These are phyloP conservation scores for Wiebesia pumilae DNA, from an alignment of 1,140 invertebrate genomes.

Conservation along the genomic window DNA sequence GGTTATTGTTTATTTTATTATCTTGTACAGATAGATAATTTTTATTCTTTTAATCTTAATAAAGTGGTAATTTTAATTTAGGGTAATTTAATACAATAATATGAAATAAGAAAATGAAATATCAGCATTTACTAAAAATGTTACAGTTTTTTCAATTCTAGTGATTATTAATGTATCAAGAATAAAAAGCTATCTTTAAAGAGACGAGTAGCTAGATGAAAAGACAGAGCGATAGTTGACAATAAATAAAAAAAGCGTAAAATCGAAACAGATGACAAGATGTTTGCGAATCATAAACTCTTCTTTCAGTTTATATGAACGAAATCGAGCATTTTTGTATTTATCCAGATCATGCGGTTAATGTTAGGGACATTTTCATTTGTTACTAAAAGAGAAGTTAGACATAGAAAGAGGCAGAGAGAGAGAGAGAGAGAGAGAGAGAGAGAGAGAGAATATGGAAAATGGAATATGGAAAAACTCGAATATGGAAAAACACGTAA, in stretches of 20 bases:
- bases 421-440: background rate
- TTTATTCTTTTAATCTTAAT: too few relatives aligned
- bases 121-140: too few relatives aligned
- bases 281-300: conserved; percentile 20
- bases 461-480: background rate
- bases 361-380: background rate
- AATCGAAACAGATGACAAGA: background rate
- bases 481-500: too few relatives aligned
- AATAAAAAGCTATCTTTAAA: too few relatives aligned
- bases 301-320: conserved; percentile 28
- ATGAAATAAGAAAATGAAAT: too few relatives aligned
- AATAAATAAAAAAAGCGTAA: background rate
- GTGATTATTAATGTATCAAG: too few relatives aligned
- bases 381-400: background rate
- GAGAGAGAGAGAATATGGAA: conserved; percentile 18
- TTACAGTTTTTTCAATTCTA: too few relatives aligned
- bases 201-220: background rate
- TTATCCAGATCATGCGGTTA: conserved; percentile 43
- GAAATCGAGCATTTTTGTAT: conserved; percentile 34
- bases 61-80: too few relatives aligned
- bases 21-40: too few relatives aligned
- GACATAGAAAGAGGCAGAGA: too few relatives aligned
- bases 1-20: too few relatives aligned
- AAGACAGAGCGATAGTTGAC: conserved; percentile 19
- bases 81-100: too few relatives aligned